Evolutionary conservation across 1,140 invertebrate species (phyloP), one percentile per base, ranked within the genome.

Genomic region (Lepidurus arcticus): DNA sequence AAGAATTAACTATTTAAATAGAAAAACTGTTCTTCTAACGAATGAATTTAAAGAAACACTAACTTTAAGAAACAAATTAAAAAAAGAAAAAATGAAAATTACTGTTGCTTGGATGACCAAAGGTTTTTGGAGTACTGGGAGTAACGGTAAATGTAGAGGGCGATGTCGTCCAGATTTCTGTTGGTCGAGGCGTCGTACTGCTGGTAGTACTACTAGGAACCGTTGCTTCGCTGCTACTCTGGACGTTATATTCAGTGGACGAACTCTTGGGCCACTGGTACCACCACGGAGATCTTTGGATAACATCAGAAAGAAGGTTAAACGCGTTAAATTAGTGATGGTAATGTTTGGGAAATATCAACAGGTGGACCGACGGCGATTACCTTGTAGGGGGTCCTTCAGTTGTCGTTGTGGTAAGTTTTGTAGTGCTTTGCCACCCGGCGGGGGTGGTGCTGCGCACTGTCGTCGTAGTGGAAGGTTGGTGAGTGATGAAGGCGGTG

Each of bases 391-490:
- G 44, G 24, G 21, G 11, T 73, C 34, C 74, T 78, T 47, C 75
- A 9, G 73, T 79, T 11, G 75, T 76, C 16, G 78, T 65, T 65
- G 47, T 79, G 11, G 77, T 53, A 44, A 43, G 43, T 75, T 78
- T 77, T 8, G 79, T 74, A 75, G 47, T 81, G n/a, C 78, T 73
- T 73, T 80, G 73, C 74, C 74, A 73, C 53, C 79, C 73, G 4
- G 80, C 53, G 9, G 42, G 75, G 8, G 76, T 81, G 13, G 80
- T 76, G 13, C 53, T 80, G 5, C 34, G 34, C 34, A 34, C 34
- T 34, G 34, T 80, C 13, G 81, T 80, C n/a, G 47, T 79, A 1
- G 80, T 76, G 10, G 81, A 80, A 43, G 74, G 13, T 21, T 80
- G 44, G 44, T 21, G 53, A 21, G 53, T 13, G 53, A 65, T 7